Evolutionary conservation across 2,797 vertebrate species (phyloP), one percentile per base, ranked within the genome.

Genomic region (Phylloscopus collybita): DNA sequence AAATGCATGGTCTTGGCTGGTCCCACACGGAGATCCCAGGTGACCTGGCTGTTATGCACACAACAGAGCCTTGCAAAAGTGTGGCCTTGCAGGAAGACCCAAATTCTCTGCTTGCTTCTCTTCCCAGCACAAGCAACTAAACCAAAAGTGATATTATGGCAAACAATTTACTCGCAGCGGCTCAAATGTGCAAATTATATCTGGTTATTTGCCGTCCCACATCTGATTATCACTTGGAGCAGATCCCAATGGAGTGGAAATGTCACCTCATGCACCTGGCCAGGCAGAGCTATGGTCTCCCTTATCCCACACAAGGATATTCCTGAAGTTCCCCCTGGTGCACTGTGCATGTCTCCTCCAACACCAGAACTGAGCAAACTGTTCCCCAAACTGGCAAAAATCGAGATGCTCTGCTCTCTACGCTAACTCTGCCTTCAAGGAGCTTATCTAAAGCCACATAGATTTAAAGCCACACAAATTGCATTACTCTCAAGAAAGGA

Each of bases 161-260:
- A 57, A 79, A 74, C 1, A 78, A 78, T 57, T n/a, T 4, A 57
- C 40, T 79, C 64, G 29, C 26, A 85, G 29, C 16, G 16, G 21
- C 45, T 84, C 27, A 32, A 57, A 60, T 14, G 16, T 64, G 36
- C 45, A 56, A 64, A 80, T 65, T 72, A 15, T 8, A 73, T 10
- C 32, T 3, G 7, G 15, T 53, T 60, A 26, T 36, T 81, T 64
- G n/a, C 0, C 0, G 2, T 29, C 36, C 64, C 9, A 7, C 15
- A 30, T 34, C 25, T 53, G 38, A 32, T 69, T 51, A 40, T 38
- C 56, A 44, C 19, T 56, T 8, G 42, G 32, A 61, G 54, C 19
- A 49, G 49, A 29, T 34, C 51, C 38, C 34, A 71, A 8, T 1
- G 6, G 29, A n/a, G 8, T 29, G 10, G 9, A 83, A 83, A 50